These are phyloP conservation scores for Aplodontia rufa DNA, from an alignment of 2,113 vertebrate species.

Conservation along the genomic window DNA sequence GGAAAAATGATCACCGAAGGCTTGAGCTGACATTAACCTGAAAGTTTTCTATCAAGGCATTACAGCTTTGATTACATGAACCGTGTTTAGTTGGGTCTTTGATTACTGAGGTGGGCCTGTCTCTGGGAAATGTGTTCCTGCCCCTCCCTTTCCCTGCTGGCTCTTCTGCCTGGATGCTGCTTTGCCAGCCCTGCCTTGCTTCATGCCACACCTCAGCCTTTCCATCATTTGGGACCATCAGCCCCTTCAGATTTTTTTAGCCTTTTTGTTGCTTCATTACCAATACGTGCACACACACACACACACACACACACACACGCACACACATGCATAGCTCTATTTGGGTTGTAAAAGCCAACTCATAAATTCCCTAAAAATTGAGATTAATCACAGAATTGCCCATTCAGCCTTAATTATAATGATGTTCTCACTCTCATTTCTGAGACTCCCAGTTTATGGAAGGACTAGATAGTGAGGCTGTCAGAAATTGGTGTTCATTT, in stretches of 20 bases:
- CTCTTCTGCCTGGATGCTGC: fast-evolving
- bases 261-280: not conserved
- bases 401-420: slow-evolving; percentile 47
- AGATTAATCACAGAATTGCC: slow-evolving; percentile 61
- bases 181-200: not conserved
- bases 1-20: slow-evolving; percentile 48
- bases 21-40: slow-evolving; percentile 49
- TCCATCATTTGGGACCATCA: not conserved
- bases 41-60: not conserved
- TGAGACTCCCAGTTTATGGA: not conserved
- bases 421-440: not conserved
- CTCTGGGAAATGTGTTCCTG: not conserved
- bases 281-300: not conserved
- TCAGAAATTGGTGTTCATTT: not conserved
- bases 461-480: not conserved
- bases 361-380: not conserved
- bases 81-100: not conserved
- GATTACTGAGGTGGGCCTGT: not conserved
- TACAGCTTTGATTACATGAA: not conserved
- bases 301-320: not conserved
- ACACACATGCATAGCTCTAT: not conserved
- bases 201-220: not conserved
- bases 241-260: not conserved
- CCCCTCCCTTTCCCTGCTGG: not conserved
- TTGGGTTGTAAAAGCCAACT: slow-evolving; percentile 34